phyloP scores from a whole-genome alignment of 1,140 invertebrate genomes.

The Metopolophium dirhodum region DNA sequence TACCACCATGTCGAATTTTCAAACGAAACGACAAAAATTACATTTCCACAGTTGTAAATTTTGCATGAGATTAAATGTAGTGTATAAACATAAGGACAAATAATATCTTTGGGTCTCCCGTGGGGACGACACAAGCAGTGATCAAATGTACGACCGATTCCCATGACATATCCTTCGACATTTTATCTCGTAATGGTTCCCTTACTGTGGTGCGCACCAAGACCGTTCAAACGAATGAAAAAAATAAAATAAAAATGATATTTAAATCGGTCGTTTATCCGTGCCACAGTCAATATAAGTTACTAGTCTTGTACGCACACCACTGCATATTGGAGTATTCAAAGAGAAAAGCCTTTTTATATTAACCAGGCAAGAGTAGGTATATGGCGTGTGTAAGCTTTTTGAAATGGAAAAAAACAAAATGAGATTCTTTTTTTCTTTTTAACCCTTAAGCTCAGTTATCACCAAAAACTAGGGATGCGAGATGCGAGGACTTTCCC shows the following conservation, averaged over 20 bases:
- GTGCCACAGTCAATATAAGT: slow-evolving; percentile 49
- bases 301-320: not conserved
- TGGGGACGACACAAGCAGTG: not conserved
- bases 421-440: slow-evolving; percentile 11
- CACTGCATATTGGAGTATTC: slow-evolving; percentile 17
- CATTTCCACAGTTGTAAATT: not conserved
- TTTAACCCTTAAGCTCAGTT: slow-evolving; percentile 22
- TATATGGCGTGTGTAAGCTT: slow-evolving; percentile 19
- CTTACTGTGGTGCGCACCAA: not conserved
- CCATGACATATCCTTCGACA: not conserved
- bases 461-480: not conserved
- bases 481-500: not conserved
- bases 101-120: not conserved
- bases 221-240: not conserved
- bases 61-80: not conserved
- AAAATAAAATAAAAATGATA: slow-evolving; percentile 26
- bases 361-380: slow-evolving; percentile 5
- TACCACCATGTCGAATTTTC: not conserved
- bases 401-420: slow-evolving; percentile 38
- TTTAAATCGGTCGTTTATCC: slow-evolving; percentile 52
- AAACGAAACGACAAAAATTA: not conserved
- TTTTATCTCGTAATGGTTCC: not conserved
- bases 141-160: not conserved
- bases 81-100: slow-evolving; percentile 14
- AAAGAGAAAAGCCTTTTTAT: slow-evolving; percentile 55